Evolutionary conservation across 2,888 invertebrate species (phyloP), one percentile per base, ranked within the genome.

Genomic region (Hofmannophila pseudospretella): DNA sequence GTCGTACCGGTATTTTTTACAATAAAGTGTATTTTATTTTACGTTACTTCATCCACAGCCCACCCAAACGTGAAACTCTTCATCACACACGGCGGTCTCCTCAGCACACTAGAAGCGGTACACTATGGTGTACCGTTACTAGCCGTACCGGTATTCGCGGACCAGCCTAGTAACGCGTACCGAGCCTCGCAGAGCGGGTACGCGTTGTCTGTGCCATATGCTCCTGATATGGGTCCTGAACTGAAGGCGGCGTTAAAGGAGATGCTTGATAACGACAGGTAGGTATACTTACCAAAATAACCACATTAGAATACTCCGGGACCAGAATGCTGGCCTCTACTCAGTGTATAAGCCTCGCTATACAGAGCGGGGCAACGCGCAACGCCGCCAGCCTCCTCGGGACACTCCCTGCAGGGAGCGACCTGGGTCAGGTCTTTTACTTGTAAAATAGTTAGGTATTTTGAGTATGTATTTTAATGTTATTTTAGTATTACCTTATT

Each of bases 1-100:
- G 67, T 67, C 0, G 39, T 77, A 0, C 79, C 79, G 0, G 60
- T 79, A 5, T 79, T n/a, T n/a, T n/a, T n/a, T n/a, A n/a, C n/a
- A n/a, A n/a, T n/a, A n/a, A n/a, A n/a, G n/a, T n/a, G n/a, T n/a
- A n/a, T n/a, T n/a, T n/a, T n/a, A n/a, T n/a, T n/a, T n/a, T n/a
- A n/a, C n/a, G n/a, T n/a, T n/a, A 69, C 19, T 79, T 67, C 1
- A 79, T 79, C 43, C 80, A 80, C 45, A 64, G 63, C 58, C 0
- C 62, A 65, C 33, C 57, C 51, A 1, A 62, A 63, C 25, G 43
- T 57, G 0, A 56, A 49, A 16, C 36, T 56, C 0, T 65, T 65
- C 38, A 63, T 65, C 32, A 58, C 62, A 0, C 65, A 65, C 39
- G 57, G 61, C 0, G 65, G 65, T 1, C 47, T 58, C 2, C 48